Evolutionary conservation across 2,797 vertebrate genomes (phyloP).

Genomic region (Enoplosus armatus): DNA sequence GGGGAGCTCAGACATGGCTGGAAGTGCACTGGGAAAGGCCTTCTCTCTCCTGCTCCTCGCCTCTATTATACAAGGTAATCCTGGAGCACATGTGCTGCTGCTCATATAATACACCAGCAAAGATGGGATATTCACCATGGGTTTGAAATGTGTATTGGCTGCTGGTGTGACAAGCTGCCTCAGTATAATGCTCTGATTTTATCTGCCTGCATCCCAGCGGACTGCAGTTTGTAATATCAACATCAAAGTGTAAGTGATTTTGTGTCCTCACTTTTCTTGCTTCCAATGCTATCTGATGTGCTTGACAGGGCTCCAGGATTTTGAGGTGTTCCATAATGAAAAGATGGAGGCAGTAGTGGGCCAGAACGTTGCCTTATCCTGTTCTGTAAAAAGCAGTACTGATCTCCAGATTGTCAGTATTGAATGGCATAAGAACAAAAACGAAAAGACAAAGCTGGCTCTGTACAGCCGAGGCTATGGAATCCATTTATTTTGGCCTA

Average conservation of each 20-base stretch:
- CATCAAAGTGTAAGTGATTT: slow-evolving; percentile 57
- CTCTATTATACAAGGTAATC: slow-evolving; percentile 78
- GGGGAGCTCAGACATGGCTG: slow-evolving; percentile 69
- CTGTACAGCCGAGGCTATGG: fast-evolving
- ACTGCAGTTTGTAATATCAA: slow-evolving; percentile 37
- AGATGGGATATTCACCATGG: slow-evolving; percentile 16
- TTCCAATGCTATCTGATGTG: slow-evolving; percentile 53
- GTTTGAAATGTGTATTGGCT: slow-evolving; percentile 46
- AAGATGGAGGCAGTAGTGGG: slow-evolving; percentile 59
- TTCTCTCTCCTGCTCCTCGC: slow-evolving; percentile 65
- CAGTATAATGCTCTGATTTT: slow-evolving; percentile 48
- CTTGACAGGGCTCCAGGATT: slow-evolving; percentile 57
- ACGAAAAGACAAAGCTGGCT: slow-evolving; percentile 39
- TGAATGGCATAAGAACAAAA: slow-evolving; percentile 70
- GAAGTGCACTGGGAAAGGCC: slow-evolving; percentile 37
- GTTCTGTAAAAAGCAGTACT: background rate
- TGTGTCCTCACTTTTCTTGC: slow-evolving; percentile 46
- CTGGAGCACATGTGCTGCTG: slow-evolving; percentile 26
- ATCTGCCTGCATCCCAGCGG: slow-evolving; percentile 48
- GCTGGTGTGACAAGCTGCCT: slow-evolving; percentile 45
- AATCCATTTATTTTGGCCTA: fast-evolving
- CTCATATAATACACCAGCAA: slow-evolving; percentile 31
- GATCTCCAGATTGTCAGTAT: background rate
- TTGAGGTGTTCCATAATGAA: background rate
- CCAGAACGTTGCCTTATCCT: slow-evolving; percentile 66